Evolutionary conservation across 2,797 vertebrate genomes (phyloP), one percentile per base, ranked within the genome.

Genomic region (Tokudaia tokunoshimensis): DNA sequence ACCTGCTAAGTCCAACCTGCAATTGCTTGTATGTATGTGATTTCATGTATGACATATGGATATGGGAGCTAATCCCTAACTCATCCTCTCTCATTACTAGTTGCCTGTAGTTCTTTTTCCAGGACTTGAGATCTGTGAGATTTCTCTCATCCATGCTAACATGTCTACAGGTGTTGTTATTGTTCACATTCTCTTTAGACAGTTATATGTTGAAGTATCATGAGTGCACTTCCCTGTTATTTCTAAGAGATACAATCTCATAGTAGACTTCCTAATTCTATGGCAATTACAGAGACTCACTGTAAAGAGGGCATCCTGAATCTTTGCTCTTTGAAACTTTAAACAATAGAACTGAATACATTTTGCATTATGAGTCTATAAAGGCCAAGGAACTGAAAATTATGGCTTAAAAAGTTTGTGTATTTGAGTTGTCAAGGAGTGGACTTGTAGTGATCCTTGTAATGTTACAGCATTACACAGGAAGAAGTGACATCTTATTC

Each of bases 391-490:
- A 86, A 52, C 14, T 2, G 20, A 52, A 70, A 6, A n/a, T 52
- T 70, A 14, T 50, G 44, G 29, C 41, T 85, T 22, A 67, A 19
- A 85, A 65, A 12, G 29, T 50, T 67, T 50, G 11, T 52, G 31
- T 47, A n/a, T n/a, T n/a, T 85, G 11, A n/a, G 29, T 85, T 85
- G 63, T 50, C 19, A 65, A 67, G 19, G 44, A 50, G 11, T 85
- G 11, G 26, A 22, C 11, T 9, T 65, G 15, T 47, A 12, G 19
- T 84, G 5, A 59, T 65, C 22, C 12, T 24, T 59, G 79, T 47
- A 84, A 47, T 65, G n/a, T 90, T 97, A 98, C 3, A 83, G 13
- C 2, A 84, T 98, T 61, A 19, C 98, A 96, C 9, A 34, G 22
- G 74, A 29, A 57, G 88, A 15, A 44, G 82, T 87, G 34, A 37